phyloP scores from a whole-genome alignment of 2,113 vertebrate species.

The Clarias batrachus region DNA sequence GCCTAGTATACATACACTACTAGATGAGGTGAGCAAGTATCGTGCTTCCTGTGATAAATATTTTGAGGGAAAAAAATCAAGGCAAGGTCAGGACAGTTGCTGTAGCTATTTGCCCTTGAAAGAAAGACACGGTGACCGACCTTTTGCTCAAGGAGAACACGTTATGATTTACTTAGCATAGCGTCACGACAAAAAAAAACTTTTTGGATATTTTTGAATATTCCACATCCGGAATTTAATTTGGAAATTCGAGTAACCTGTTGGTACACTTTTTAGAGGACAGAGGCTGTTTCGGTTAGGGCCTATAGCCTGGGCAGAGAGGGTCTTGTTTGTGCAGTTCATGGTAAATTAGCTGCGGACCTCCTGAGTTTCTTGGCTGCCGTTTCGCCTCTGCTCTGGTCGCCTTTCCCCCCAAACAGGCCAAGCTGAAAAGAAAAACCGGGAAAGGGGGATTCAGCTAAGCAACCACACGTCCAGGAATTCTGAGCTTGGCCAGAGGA shows the following conservation, averaged over 20 bases:
- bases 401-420: slow-evolving; percentile 45
- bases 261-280: neutral
- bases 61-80: neutral
- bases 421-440: slow-evolving; percentile 60
- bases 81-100: neutral
- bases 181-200: neutral
- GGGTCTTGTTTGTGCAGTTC: slow-evolving; percentile 34
- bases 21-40: neutral
- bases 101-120: neutral
- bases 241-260: slow-evolving; percentile 17
- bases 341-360: slow-evolving; percentile 40
- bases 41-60: neutral
- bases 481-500: slow-evolving; percentile 68
- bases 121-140: neutral
- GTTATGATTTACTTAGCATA: neutral
- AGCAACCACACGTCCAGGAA: slow-evolving; percentile 69
- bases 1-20: neutral
- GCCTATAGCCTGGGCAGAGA: slow-evolving; percentile 23
- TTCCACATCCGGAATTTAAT: neutral
- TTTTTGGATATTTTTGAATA: slow-evolving; percentile 30
- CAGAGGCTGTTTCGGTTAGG: slow-evolving; percentile 7
- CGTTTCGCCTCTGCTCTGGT: slow-evolving; percentile 45
- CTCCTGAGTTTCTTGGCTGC: slow-evolving; percentile 48
- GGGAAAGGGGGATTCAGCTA: slow-evolving; percentile 65
- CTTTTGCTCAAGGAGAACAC: neutral